Evolutionary conservation across 2,888 invertebrate species (phyloP), one percentile per base, ranked within the genome.

Genomic region (Microplitis manilae): DNA sequence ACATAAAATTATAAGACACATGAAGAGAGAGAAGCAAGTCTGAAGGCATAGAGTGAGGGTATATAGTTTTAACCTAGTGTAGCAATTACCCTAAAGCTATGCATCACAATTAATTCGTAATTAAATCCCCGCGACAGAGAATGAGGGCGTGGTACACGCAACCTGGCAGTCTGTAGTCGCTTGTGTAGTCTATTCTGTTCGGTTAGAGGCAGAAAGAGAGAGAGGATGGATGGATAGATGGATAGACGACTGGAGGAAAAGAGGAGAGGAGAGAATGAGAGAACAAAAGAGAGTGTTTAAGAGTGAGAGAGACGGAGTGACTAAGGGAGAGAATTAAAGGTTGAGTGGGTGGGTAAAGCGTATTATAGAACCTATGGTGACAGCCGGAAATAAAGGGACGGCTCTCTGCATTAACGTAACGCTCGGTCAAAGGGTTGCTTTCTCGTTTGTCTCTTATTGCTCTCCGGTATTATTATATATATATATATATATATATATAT

Each of bases 331-430:
- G 65, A 30, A 30, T 13, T 30, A 38, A 20, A 62, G 38, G 13
- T 30, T 61, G 20, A 60, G 61, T 77, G 59, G 70, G 65, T 50
- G 72, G 69, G 69, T 72, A 68, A 62, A 68, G 71, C 70, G 74
- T 77, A 85, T 84, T 84, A 82, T 80, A 81, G 82, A 71, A 76
- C 76, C 62, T 68, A 79, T 82, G 81, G 82, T 86, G 86, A 86
- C 86, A 85, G 85, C 86, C 85, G 86, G 86, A 86, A 86, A 86
- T 86, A 85, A 86, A 86, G 86, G 86, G 85, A 84, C 81, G 84
- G 82, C 67, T 79, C 77, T 72, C 74, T 73, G 70, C 74, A 74
- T 73, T 75, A 74, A 78, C 76, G 70, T 69, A 64, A 20, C 30
- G 59, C 67, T 50, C 73, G 59, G 85, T 85, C 84, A 85, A 86